A percentile compares a stretch with the other conserved stretches of the same genome.
phyloP scores from a whole-genome alignment of 2,113 vertebrate genomes.

The Peromyscus maniculatus region DNA sequence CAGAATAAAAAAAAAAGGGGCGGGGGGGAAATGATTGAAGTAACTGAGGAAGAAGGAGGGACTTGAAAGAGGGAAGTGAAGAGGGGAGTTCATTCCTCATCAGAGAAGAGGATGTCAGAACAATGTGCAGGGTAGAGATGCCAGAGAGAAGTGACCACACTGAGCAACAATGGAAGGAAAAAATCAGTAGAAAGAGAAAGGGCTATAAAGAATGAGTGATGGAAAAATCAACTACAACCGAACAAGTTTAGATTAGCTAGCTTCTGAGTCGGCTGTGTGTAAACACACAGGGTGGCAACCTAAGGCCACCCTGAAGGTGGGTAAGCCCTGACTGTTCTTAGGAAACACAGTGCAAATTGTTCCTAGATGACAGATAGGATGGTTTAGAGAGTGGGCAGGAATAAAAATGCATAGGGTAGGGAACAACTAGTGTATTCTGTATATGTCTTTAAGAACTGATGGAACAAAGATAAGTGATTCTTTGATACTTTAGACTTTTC shows the following conservation, averaged over 20 bases:
- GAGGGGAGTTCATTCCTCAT: background rate
- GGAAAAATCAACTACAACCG: background rate
- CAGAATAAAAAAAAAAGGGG: no score
- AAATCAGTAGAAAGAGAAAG: background rate
- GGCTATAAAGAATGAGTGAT: background rate
- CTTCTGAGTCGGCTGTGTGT: background rate
- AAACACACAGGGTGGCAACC: background rate
- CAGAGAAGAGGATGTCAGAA: background rate
- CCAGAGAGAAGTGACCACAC: background rate
- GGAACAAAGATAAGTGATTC: background rate
- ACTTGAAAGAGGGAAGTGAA: background rate
- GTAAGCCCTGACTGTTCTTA: background rate
- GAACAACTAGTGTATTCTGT: background rate
- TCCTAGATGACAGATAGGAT: background rate
- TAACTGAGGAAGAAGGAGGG: background rate
- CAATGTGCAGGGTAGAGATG: background rate
- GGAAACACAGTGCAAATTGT: accelerated
- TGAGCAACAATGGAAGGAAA: background rate
- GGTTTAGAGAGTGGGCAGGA: background rate
- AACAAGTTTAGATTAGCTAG: background rate
- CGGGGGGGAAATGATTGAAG: background rate
- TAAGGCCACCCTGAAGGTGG: background rate
- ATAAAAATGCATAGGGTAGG: background rate
- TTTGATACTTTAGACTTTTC: slow-evolving; percentile 6
- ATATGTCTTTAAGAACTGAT: background rate